These are phyloP conservation scores for Unio pictorum DNA, from an alignment of 2,888 invertebrate species.

Conservation along the genomic window DNA sequence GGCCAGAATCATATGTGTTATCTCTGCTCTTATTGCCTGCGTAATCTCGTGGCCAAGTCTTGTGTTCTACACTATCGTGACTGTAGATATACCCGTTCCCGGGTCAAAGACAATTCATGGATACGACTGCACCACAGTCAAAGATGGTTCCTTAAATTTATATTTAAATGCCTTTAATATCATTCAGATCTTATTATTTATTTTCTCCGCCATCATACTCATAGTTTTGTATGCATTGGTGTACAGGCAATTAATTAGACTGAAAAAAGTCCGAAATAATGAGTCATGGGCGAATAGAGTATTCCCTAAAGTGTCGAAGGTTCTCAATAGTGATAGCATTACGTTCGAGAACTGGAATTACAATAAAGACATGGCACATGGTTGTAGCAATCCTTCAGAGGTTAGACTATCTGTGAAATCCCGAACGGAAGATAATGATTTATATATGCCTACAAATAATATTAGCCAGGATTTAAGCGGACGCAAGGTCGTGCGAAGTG, in stretches of 20 bases:
- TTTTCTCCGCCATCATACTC: slow-evolving; percentile 18
- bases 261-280: too few species aligned
- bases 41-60: slow-evolving; percentile 33
- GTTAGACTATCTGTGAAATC: too few species aligned
- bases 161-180: slow-evolving; percentile 26
- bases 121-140: slow-evolving; percentile 34
- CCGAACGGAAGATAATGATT: too few species aligned
- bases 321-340: too few species aligned
- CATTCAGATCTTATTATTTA: slow-evolving; percentile 22
- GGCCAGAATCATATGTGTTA: slow-evolving; percentile 29
- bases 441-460: too few species aligned
- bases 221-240: slow-evolving; percentile 29
- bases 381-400: too few species aligned
- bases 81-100: slow-evolving; percentile 9
- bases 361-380: too few species aligned
- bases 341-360: too few species aligned
- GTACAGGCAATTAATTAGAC: slow-evolving; percentile 19
- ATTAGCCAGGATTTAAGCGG: too few species aligned
- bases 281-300: too few species aligned
- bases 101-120: slow-evolving; percentile 13
- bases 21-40: slow-evolving; percentile 17
- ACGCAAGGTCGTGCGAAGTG: too few species aligned
- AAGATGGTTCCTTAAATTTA: slow-evolving; percentile 13
- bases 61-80: slow-evolving; percentile 27
- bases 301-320: too few species aligned